These are phyloP conservation scores for Tapera naevia DNA, from an alignment of 2,797 vertebrate species.

Conservation along the genomic window DNA sequence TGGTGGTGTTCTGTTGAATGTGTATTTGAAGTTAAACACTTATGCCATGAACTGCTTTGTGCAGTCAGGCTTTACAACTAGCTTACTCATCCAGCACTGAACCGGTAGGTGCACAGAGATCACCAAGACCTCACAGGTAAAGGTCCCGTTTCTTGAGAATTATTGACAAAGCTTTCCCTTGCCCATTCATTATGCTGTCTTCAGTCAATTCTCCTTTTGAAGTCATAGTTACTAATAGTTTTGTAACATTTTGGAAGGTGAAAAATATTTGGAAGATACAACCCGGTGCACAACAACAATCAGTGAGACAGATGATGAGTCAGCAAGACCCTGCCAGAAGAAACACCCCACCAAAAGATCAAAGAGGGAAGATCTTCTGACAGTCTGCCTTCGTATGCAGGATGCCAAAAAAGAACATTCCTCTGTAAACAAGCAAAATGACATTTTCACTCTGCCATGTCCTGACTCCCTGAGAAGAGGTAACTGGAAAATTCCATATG, in stretches of 20 bases:
- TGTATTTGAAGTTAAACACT: not conserved
- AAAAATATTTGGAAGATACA: not conserved
- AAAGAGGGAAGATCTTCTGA: not conserved
- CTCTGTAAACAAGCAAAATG: not conserved
- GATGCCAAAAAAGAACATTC: accelerated
- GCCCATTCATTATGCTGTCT: not conserved
- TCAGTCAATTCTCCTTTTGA: not conserved
- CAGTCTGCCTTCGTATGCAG: not conserved
- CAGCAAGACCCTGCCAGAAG: not conserved
- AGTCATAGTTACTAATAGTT: not conserved
- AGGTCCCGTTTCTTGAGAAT: not conserved
- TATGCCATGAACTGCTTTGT: not conserved
- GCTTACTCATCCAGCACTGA: not conserved
- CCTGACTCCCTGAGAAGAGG: not conserved
- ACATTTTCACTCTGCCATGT: not conserved
- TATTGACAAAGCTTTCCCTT: not conserved
- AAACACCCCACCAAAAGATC: not conserved
- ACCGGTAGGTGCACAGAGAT: too few relatives aligned
- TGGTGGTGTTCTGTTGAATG: not conserved
- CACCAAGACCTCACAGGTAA: not conserved
- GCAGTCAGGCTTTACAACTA: not conserved
- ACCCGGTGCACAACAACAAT: accelerated
- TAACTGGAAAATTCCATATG: not conserved
- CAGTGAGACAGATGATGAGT: too few relatives aligned
- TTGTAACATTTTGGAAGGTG: not conserved